Conservation (phyloP, 1,140 invertebrate genomes). For the Drosophila neocordata region DNA sequence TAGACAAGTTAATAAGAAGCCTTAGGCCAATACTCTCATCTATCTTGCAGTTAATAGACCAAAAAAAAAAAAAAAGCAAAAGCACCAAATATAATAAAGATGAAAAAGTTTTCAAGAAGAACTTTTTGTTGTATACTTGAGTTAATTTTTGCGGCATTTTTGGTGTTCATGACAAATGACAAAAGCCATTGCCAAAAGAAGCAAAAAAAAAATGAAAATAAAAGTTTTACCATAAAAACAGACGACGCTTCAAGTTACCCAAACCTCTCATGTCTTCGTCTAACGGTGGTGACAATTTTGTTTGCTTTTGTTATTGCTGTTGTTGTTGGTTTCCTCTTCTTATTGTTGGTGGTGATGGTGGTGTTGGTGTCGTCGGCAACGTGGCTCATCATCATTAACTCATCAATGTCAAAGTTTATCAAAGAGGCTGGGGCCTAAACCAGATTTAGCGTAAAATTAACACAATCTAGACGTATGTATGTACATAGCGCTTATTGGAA, state of each 20-base stretch:
- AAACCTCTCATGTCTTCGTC: neutral
- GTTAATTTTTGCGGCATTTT: conserved; percentile 59
- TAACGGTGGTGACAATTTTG: conserved; percentile 54
- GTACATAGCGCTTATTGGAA: conserved; percentile 62
- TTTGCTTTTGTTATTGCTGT: conserved; percentile 29
- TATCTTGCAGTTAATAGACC: conserved; percentile 40
- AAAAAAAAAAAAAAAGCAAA: conserved; percentile 50
- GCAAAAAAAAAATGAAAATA: no score
- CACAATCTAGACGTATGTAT: conserved; percentile 58
- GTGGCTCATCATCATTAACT: conserved; percentile 74
- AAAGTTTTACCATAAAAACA: conserved; percentile 62
- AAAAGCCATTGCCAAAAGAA: conserved; percentile 53
- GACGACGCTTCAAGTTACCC: conserved; percentile 7
- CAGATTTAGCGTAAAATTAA: conserved; percentile 81
- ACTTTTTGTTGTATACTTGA: conserved; percentile 50
- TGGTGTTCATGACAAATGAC: conserved; percentile 62
- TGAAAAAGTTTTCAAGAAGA: conserved; percentile 36
- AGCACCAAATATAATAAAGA: neutral
- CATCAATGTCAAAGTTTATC: conserved; percentile 80
- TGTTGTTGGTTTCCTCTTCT: conserved; percentile 27
- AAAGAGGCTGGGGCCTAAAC: conserved; percentile 63
- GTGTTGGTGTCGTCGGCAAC: conserved; percentile 14
- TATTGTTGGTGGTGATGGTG: conserved; percentile 20
- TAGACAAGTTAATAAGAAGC: conserved; percentile 26
- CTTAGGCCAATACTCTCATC: conserved; percentile 20